Conservation (phyloP, 2,113 vertebrate species). For the Argyrosomus japonicus region DNA sequence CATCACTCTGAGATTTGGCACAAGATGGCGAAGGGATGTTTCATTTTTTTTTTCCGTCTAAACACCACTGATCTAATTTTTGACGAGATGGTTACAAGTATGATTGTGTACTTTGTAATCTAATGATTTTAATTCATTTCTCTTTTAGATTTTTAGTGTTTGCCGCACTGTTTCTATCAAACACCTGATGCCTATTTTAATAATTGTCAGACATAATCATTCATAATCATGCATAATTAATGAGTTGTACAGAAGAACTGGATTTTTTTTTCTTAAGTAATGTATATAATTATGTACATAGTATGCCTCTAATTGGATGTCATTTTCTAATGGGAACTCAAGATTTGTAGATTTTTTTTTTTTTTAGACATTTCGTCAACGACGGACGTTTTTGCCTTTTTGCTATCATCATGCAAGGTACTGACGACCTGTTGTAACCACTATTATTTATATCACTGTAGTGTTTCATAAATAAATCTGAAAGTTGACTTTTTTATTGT, state of each 20-base stretch:
- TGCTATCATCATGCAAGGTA: slow-evolving; percentile 75
- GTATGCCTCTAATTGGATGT: slow-evolving; percentile 49
- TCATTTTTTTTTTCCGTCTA: neutral
- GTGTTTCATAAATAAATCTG: slow-evolving; percentile 80
- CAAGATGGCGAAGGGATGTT: slow-evolving; percentile 12
- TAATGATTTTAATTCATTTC: slow-evolving; percentile 26
- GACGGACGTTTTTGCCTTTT: slow-evolving; percentile 56
- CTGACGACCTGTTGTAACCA: slow-evolving; percentile 81
- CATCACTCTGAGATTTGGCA: slow-evolving; percentile 26
- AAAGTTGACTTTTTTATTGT: slow-evolving; percentile 23
- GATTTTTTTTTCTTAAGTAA: slow-evolving; percentile 65
- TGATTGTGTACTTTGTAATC: slow-evolving; percentile 27
- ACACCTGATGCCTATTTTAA: slow-evolving; percentile 11
- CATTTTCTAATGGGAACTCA: slow-evolving; percentile 63
- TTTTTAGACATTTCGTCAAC: slow-evolving; percentile 69
- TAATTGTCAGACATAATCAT: slow-evolving; percentile 27
- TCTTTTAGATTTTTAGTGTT: slow-evolving; percentile 14
- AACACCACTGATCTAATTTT: slow-evolving; percentile 25
- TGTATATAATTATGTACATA: slow-evolving; percentile 76
- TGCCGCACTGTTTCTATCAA: neutral
- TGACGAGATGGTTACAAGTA: slow-evolving; percentile 27
- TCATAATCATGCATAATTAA: too few species aligned
- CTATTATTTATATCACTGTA: slow-evolving; percentile 78
- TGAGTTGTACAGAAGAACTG: slow-evolving; percentile 74
- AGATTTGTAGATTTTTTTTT: slow-evolving; percentile 67